Percentiles rank a stretch among this genome's conserved stretches.
Conservation (phyloP, 37 sponge, comb jelly and placozoan species). For the Tethya wilhelma region DNA sequence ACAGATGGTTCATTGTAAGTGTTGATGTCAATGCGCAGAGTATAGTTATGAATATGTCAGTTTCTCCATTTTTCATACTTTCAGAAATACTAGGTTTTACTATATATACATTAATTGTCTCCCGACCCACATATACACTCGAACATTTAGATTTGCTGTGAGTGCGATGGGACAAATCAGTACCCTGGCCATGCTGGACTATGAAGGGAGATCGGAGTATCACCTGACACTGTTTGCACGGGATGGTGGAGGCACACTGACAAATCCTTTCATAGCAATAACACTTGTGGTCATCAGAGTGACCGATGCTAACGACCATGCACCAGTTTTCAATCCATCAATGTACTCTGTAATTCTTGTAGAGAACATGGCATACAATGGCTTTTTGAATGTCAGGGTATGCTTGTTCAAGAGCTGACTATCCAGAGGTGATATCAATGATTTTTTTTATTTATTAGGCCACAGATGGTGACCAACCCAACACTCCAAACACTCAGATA, state of each 20-base stretch:
- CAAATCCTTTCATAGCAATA: conserved; percentile 3
- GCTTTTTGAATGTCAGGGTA: conserved; percentile 20
- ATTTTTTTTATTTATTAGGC: conserved; percentile 14
- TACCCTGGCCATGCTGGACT: conserved; percentile 11
- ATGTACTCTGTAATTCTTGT: not conserved
- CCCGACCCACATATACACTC: not conserved
- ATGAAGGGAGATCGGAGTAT: conserved; percentile 1
- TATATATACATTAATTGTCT: not conserved
- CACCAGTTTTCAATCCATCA: conserved; percentile 6
- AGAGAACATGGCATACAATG: conserved; percentile 5
- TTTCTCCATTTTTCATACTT: not conserved
- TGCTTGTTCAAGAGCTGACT: not conserved
- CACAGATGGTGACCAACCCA: conserved; percentile 19
- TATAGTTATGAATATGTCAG: not conserved
- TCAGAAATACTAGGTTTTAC: not conserved
- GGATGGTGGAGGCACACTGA: conserved; percentile 12
- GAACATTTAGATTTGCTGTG: not conserved
- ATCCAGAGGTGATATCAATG: not conserved
- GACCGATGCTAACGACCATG: conserved; percentile 27
- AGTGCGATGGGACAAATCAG: not conserved
- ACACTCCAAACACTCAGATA: conserved; percentile 14
- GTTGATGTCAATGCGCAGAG: not conserved
- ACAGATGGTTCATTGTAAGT: not conserved
- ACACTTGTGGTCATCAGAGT: conserved; percentile 26
- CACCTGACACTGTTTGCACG: conserved; percentile 27